Conservation (phyloP, 30 jellyfish, hydroid and myxozoan genomes). For the Cassiopea xamachana region DNA sequence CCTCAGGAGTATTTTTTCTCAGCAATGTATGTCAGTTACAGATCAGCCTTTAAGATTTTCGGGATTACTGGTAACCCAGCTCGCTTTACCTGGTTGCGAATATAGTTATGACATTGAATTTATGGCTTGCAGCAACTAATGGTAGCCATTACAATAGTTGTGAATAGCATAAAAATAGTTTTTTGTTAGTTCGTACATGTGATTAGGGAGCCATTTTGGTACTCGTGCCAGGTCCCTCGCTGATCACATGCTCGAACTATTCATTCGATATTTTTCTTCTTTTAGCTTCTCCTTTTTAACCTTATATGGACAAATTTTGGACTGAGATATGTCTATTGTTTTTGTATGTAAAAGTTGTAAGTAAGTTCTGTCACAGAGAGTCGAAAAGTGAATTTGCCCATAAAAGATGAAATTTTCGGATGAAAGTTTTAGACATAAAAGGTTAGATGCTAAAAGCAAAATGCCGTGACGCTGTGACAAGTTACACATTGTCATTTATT, state of each 20-base stretch:
- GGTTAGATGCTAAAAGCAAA: neutral
- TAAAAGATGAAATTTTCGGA: neutral
- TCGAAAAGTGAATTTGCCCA: neutral
- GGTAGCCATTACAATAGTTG: neutral
- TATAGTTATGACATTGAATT: too few relatives aligned
- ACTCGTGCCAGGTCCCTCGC: neutral
- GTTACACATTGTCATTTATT: neutral
- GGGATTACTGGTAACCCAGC: too few relatives aligned
- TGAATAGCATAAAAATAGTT: neutral
- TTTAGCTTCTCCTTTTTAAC: neutral
- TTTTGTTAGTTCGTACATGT: neutral
- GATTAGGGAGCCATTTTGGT: neutral
- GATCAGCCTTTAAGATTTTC: too few relatives aligned
- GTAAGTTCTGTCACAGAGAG: neutral
- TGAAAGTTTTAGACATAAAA: neutral
- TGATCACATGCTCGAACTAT: neutral
- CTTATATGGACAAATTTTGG: neutral
- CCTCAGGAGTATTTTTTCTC: too few relatives aligned
- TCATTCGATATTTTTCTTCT: neutral
- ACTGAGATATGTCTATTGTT: neutral
- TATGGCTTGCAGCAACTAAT: too few relatives aligned
- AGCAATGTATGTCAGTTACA: too few relatives aligned
- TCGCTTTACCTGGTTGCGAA: too few relatives aligned
- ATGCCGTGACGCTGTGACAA: neutral
- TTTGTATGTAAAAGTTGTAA: neutral